A percentile compares a stretch with the other conserved stretches of the same genome.
These are phyloP conservation scores for Bufo bufo DNA, from an alignment of 2,113 vertebrate genomes.

Conservation along the genomic window DNA sequence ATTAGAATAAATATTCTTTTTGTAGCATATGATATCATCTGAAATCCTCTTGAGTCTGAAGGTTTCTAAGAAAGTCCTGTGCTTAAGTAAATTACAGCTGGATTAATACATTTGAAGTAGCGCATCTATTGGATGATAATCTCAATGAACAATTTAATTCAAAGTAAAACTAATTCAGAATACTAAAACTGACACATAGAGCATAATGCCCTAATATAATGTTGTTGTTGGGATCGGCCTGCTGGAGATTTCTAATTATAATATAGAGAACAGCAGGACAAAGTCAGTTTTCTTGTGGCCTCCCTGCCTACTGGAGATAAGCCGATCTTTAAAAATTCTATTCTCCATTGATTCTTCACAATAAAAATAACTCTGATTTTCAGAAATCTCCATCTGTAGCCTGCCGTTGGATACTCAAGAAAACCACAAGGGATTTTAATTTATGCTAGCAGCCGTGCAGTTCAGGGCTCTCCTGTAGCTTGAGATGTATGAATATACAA, in stretches of 20 bases:
- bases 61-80: background rate
- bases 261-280: background rate
- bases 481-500: background rate
- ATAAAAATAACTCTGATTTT: background rate
- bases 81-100: background rate
- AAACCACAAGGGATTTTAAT: background rate
- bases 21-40: background rate
- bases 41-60: background rate
- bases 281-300: background rate
- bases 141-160: background rate
- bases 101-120: background rate
- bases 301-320: background rate
- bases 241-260: background rate
- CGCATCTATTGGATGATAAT: background rate
- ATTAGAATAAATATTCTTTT: background rate
- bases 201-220: background rate
- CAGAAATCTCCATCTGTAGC: background rate
- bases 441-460: background rate
- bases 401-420: background rate
- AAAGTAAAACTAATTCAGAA: background rate
- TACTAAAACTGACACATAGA: background rate
- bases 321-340: background rate
- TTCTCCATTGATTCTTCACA: background rate
- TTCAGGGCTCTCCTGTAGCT: background rate
- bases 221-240: background rate